Evolutionary conservation across 2,797 vertebrate species (phyloP), one percentile per base, ranked within the genome.

Genomic region (Coccyzus lansbergi): DNA sequence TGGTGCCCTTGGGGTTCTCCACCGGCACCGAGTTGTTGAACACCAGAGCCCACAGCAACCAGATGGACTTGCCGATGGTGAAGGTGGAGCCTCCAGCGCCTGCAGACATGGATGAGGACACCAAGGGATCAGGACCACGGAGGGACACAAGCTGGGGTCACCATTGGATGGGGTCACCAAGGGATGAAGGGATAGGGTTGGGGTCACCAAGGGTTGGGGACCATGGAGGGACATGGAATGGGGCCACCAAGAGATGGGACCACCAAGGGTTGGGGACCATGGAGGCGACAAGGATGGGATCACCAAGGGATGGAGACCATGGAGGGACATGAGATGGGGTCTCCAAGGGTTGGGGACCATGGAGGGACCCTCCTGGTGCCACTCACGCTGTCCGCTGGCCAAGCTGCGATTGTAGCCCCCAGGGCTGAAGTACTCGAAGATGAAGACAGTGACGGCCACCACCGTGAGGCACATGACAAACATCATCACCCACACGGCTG

Each of bases 401-500:
- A 99, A 98, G 96, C 98, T 99, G 97, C 99, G 98, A 97, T 99
- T 99, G 97, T 99, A 99, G 94, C 99, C 99, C 55, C 99, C 99
- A 8, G 99, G 99, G 97, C 99, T 99, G 98, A 99, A 99, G 97
- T 99, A 99, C 97, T 99, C 99, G 58, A 99, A 99, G 97, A 99
- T 98, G 98, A 99, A 99, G 95, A 99, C 99, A 3, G 99, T 99
- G 97, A 99, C 98, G 10, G 99, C 99, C 31, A 99, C 99, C 53
- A 99, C 99, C 29, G 99, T 99, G 97, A 99, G 98, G 97, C 99
- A 99, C 99, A 99, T 99, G 94, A 99, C 99, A 58, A 99, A 99
- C 99, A 99, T 99, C 99, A 99, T 99, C 97, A 99, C 99, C 99
- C 99, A 99, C 91, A 99, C 99, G 14, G 99, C 99, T 2, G 99